Evolutionary conservation across 2,113 vertebrate genomes (phyloP).

Genomic region (Pseudolaguvia tuberculata): DNA sequence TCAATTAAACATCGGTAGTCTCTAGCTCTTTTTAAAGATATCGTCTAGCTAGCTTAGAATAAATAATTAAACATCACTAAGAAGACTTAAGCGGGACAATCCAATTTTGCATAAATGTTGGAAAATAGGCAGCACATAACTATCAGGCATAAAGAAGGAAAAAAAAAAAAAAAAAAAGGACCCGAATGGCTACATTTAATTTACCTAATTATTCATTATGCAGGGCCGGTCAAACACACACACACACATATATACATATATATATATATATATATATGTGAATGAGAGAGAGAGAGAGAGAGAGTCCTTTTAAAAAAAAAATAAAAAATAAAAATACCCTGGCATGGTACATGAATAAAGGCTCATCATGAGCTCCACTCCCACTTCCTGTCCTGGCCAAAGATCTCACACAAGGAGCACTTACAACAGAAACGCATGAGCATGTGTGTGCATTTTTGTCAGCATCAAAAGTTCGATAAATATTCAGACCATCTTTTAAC

Average conservation of each 20-base stretch:
- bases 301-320: no score
- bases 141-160: not conserved
- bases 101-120: not conserved
- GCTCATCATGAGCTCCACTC: constrained; percentile 12
- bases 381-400: not conserved
- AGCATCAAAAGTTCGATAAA: not conserved
- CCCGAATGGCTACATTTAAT: not conserved
- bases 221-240: no score
- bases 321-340: no score
- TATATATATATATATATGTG: no score
- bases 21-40: not conserved
- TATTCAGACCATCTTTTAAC: not conserved
- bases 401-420: not conserved
- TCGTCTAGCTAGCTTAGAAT: not conserved
- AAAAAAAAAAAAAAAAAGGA: not conserved
- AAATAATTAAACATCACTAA: not conserved
- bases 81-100: not conserved
- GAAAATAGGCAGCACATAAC: not conserved
- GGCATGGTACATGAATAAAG: not conserved
- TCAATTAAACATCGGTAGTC: no score
- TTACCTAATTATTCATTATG: not conserved
- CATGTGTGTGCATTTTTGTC: not conserved
- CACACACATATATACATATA: no score
- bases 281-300: no score
- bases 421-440: not conserved